Evolutionary conservation across 2,113 vertebrate genomes (phyloP).

Genomic region (Pygoscelis antarcticus): DNA sequence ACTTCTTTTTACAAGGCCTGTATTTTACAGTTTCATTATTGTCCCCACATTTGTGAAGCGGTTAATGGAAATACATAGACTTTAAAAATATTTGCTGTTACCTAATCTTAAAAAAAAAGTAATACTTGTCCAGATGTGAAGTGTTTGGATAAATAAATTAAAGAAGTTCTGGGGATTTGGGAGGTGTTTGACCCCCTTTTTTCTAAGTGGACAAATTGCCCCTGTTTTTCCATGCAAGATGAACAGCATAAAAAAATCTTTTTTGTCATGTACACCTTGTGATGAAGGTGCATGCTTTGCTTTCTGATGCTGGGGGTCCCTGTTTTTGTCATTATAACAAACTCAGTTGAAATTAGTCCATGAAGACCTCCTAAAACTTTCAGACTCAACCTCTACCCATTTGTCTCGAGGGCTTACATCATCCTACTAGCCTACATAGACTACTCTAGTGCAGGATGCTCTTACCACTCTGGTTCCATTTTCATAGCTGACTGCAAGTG

Average conservation of each 20-base stretch:
- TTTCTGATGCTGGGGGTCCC: not conserved
- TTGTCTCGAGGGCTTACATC: not conserved
- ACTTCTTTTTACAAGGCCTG: not conserved
- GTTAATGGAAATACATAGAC: not conserved
- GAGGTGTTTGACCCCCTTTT: not conserved
- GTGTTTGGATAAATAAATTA: not conserved
- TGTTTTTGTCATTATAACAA: not conserved
- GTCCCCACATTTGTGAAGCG: not conserved
- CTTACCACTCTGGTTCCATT: not conserved
- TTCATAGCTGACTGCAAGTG: not conserved
- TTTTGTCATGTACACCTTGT: not conserved
- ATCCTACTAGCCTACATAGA: not conserved
- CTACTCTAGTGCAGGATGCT: not conserved
- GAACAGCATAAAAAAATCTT: not conserved
- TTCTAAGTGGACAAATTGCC: not conserved
- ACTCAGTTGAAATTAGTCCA: not conserved
- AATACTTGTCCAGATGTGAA: not conserved
- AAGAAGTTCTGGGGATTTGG: not conserved
- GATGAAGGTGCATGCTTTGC: not conserved
- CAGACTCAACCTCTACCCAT: not conserved
- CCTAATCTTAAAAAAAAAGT: not conserved
- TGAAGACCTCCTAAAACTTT: not conserved
- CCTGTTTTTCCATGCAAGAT: not conserved
- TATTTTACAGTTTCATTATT: not conserved
- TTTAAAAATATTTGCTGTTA: not conserved